These are phyloP conservation scores for Notechis scutatus DNA, from an alignment of 2,113 vertebrate genomes.

Conservation along the genomic window DNA sequence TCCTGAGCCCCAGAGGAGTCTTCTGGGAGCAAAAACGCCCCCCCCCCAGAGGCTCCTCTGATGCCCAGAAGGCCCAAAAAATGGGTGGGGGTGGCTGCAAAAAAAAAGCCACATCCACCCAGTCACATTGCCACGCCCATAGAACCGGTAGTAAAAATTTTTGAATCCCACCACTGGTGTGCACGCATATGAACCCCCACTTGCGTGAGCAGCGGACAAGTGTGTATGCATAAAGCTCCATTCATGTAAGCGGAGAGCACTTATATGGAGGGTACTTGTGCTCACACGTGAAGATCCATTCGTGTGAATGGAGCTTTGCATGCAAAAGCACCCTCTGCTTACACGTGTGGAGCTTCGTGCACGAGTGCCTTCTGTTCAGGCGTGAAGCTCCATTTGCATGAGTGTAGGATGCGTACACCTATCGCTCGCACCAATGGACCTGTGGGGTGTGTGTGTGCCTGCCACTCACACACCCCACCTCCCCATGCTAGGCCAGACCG, in stretches of 20 bases:
- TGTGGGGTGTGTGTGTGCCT: neutral
- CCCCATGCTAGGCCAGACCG: accelerated
- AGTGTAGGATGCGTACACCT: neutral
- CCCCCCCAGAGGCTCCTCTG: no score
- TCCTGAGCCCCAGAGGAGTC: no score
- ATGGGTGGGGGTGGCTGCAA: no score
- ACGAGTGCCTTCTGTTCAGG: accelerated
- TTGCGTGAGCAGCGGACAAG: neutral
- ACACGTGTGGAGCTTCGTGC: neutral
- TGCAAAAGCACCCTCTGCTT: neutral
- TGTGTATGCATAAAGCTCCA: no score
- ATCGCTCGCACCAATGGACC: neutral
- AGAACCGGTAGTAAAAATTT: no score
- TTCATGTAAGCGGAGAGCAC: neutral
- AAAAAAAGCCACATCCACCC: no score
- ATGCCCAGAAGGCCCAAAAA: no score
- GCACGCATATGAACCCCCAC: neutral
- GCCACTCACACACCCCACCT: neutral
- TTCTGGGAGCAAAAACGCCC: no score
- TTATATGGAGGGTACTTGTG: neutral
- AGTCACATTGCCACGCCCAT: no score
- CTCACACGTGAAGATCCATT: neutral
- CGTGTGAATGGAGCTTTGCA: neutral
- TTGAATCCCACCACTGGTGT: no score
- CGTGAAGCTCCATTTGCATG: neutral